phyloP scores from a whole-genome alignment of 2,113 vertebrate species.

The Mus musculus region DNA sequence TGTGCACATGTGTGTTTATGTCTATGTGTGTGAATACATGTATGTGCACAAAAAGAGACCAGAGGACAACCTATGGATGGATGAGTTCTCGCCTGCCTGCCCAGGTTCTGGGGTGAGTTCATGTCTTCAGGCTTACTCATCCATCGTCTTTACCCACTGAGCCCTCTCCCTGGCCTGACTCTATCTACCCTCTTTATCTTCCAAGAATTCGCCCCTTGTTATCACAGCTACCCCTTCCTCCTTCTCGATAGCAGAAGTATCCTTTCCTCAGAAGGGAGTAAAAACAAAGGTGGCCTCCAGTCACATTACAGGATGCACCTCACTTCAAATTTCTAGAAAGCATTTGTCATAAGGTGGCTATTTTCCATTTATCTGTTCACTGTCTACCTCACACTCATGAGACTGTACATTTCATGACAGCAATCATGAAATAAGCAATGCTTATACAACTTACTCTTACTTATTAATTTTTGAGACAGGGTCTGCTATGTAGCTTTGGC shows the following conservation, averaged over 20 bases:
- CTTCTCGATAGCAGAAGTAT: conserved; percentile 9
- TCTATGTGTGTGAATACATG: background rate
- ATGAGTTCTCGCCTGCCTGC: background rate
- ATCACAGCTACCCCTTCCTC: background rate
- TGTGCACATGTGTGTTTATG: background rate
- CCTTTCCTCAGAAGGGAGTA: background rate
- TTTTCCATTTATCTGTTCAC: background rate
- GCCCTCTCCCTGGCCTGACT: background rate
- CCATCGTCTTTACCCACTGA: background rate
- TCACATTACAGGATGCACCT: background rate
- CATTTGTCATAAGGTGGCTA: background rate
- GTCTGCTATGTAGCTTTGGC: background rate
- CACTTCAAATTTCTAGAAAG: too few species aligned
- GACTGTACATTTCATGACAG: background rate
- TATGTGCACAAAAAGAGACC: background rate
- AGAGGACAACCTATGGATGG: background rate
- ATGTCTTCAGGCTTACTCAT: background rate
- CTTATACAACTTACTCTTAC: background rate
- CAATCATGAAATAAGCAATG: background rate
- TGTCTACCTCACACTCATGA: background rate
- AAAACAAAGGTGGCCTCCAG: background rate
- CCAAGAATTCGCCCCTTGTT: background rate
- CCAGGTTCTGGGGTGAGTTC: background rate
- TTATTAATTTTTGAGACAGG: background rate
- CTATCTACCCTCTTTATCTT: background rate